phyloP scores from a whole-genome alignment of 2,888 invertebrate species.

The Steinernema scapterisci region DNA sequence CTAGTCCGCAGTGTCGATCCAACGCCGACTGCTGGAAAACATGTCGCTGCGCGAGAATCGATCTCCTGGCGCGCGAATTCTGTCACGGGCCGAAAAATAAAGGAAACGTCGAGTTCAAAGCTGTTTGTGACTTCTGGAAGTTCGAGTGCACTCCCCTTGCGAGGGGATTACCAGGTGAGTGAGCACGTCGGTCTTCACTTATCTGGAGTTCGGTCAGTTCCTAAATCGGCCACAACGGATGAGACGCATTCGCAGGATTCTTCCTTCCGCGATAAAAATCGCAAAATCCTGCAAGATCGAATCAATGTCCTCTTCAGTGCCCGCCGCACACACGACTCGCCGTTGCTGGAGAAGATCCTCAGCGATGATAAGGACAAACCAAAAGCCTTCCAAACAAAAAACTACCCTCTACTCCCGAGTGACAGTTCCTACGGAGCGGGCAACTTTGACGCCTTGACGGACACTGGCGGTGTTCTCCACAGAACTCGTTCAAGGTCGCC shows the following conservation, averaged over 20 bases:
- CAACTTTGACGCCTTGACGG: slow-evolving; percentile 15
- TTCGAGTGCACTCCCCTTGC: slow-evolving; percentile 11
- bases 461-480: slow-evolving; percentile 39
- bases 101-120: not conserved
- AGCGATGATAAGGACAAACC: not conserved
- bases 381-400: slow-evolving; percentile 15
- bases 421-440: slow-evolving; percentile 29
- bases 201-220: not conserved
- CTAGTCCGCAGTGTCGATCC: not conserved
- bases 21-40: slow-evolving; percentile 1
- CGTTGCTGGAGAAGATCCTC: not conserved
- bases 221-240: not conserved
- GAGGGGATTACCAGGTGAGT: not conserved
- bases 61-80: slow-evolving; percentile 1
- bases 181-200: not conserved
- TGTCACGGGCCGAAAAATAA: not conserved
- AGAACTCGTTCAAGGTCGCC: slow-evolving; percentile 49
- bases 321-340: slow-evolving; percentile 9
- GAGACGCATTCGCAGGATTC: slow-evolving; percentile 1
- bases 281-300: slow-evolving; percentile 18
- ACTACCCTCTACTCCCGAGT: slow-evolving; percentile 13
- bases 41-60: slow-evolving; percentile 19
- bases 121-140: not conserved
- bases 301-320: slow-evolving; percentile 1
- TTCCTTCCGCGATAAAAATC: slow-evolving; percentile 1